Base-by-base conservation (phyloP, 2,888 invertebrate genomes). In the Drosophila monieri region DNA sequence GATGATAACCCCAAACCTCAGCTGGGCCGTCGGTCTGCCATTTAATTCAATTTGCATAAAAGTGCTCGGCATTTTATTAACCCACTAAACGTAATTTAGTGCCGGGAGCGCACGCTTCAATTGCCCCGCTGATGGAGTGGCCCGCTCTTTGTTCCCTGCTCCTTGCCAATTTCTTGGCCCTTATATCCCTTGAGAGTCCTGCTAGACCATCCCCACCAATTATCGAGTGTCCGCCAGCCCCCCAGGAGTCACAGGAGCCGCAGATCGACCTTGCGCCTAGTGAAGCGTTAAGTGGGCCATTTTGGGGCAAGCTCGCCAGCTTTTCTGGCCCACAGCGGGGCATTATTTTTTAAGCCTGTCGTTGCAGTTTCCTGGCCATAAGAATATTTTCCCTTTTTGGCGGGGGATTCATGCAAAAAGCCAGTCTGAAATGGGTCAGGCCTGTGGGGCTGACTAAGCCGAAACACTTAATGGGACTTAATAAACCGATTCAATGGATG, bases 31-130 rank as follows among this genome's bases (percentile, higher is more conserved):
- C 18, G 43, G 58, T 32, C 44, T 77, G 74, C 70, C 60, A 86
- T 80, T 86, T 80, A 80, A 80, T 80, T 85, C 77, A 80, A 80
- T 80, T 80, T 80, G 80, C 80, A 85, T 80, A 85, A 80, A 69
- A 80, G 80, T 83, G 80, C 84, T 83, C 54, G 71, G 84, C 84
- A 77, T 80, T 83, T 80, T 80, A 86, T 85, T 80, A 80, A 85
- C 86, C 80, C 79, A 80, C 86, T 85, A 86, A 80, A 86, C 69
- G 84, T 80, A 86, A 80, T 80, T 86, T 80, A 86, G 80, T 83
- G 67, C 62, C 77, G 58, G 10, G 52, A 52, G 65, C 68, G 21
- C 61, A 68, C 80, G 80, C 80, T 77, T 80, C 79, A 81, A 80
- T 81, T 80, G 79, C 73, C 68, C 69, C 77, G 68, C 86, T 83